These are phyloP conservation scores for Dreissena polymorpha DNA, from an alignment of 1,140 invertebrate genomes.

Conservation along the genomic window DNA sequence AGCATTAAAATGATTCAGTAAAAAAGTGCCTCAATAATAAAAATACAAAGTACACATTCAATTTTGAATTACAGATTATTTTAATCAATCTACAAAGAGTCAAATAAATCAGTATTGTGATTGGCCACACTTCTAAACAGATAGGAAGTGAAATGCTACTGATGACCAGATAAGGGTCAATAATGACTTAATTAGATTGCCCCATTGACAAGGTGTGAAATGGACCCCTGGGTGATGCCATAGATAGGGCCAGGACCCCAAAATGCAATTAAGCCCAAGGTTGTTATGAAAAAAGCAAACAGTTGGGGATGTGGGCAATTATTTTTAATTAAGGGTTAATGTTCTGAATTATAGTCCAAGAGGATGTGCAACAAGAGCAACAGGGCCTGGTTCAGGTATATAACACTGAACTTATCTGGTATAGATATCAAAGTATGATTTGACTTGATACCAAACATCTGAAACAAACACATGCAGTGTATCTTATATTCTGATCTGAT, in stretches of 20 bases:
- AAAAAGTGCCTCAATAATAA: too few relatives aligned
- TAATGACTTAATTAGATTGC: constrained; percentile 45
- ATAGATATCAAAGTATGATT: constrained; percentile 30
- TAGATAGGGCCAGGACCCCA: constrained; percentile 15
- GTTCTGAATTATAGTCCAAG: constrained; percentile 7
- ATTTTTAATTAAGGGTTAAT: not conserved
- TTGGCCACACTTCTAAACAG: constrained; percentile 40
- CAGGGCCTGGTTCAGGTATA: constrained; percentile 23
- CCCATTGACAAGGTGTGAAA: constrained; percentile 27
- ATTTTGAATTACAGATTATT: too few relatives aligned
- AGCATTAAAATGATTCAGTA: too few relatives aligned
- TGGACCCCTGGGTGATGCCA: constrained; percentile 31
- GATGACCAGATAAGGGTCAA: constrained; percentile 28
- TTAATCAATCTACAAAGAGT: too few relatives aligned
- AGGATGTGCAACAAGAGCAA: constrained; percentile 12
- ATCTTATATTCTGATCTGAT: too few relatives aligned
- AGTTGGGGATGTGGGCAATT: constrained; percentile 17
- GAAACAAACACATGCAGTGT: not conserved
- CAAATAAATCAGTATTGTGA: not conserved
- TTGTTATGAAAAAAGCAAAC: not conserved
- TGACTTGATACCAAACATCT: constrained; percentile 9
- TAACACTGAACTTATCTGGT: constrained; percentile 20
- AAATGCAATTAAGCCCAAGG: constrained; percentile 15
- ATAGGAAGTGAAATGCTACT: constrained; percentile 27
- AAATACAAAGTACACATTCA: too few relatives aligned